phyloP scores from a whole-genome alignment of 2,888 invertebrate species.

The Reticulitermes lucifugus region DNA sequence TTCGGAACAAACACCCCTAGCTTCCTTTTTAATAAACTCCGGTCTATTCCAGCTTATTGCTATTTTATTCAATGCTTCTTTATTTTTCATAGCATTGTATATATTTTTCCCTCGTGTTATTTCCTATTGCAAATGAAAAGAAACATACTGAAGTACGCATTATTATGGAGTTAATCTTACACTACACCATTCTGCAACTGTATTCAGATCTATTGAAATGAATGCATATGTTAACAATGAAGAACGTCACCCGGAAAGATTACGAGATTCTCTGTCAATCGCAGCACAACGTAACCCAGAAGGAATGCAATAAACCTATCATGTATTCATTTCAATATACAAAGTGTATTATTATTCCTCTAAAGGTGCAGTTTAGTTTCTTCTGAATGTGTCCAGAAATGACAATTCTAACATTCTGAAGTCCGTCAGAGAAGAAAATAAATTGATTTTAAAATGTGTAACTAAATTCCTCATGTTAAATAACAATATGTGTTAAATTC shows the following conservation, averaged over 20 bases:
- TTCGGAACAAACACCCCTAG: not conserved
- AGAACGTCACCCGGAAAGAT: not conserved
- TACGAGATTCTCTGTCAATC: not conserved
- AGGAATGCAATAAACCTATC: not conserved
- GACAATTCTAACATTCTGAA: no score
- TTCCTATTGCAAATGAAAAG: not conserved
- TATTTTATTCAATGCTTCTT: constrained; percentile 11
- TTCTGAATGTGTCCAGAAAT: no score
- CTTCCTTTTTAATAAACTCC: constrained; percentile 1
- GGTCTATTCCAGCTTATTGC: constrained; percentile 8
- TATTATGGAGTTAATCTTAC: not conserved
- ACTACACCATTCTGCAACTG: not conserved
- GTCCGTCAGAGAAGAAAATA: no score
- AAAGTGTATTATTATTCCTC: no score
- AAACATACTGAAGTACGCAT: not conserved
- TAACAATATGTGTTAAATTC: no score
- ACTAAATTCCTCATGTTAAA: no score
- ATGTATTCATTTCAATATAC: not conserved
- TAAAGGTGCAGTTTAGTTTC: no score
- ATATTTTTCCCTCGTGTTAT: not conserved
- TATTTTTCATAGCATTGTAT: not conserved
- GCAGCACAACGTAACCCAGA: not conserved
- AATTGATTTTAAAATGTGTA: no score
- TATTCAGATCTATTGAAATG: not conserved
- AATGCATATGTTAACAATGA: not conserved